These are phyloP conservation scores for Prionailurus viverrinus DNA, from an alignment of 2,113 vertebrate species.

Conservation along the genomic window DNA sequence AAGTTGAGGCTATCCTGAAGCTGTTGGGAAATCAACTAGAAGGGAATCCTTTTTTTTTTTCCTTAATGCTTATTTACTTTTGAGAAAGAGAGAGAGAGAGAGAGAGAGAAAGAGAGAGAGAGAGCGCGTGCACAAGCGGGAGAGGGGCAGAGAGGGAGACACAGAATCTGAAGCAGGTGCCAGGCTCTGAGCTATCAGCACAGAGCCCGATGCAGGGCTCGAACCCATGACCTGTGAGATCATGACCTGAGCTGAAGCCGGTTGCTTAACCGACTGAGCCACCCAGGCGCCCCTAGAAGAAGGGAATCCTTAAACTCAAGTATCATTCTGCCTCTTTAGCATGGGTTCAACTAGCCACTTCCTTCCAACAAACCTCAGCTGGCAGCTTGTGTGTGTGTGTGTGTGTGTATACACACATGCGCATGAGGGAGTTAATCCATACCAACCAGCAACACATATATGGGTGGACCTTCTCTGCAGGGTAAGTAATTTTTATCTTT, in stretches of 20 bases:
- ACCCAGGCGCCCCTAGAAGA: neutral
- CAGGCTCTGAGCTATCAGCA: too few relatives aligned
- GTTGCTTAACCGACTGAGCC: too few relatives aligned
- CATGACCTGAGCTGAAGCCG: too few relatives aligned
- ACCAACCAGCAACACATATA: neutral
- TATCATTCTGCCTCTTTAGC: neutral
- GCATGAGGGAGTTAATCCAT: neutral
- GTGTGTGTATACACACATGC: fast-evolving
- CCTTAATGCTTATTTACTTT: too few relatives aligned
- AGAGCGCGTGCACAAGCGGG: too few relatives aligned
- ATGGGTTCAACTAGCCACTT: neutral
- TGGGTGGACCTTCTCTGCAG: neutral
- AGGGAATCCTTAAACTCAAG: neutral
- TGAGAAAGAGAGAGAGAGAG: too few relatives aligned
- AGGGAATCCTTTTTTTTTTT: too few relatives aligned
- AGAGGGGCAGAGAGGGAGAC: too few relatives aligned
- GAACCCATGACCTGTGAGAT: too few relatives aligned
- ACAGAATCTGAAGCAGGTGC: too few relatives aligned
- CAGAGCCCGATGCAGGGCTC: too few relatives aligned
- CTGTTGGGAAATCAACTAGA: neutral
- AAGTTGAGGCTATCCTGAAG: neutral
- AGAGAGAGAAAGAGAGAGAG: too few relatives aligned
- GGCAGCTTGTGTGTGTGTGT: neutral
- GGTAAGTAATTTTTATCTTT: neutral
- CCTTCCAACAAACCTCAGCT: neutral